Base-by-base conservation (phyloP, 2,888 invertebrate genomes). In the Sphaeridia pumilis region DNA sequence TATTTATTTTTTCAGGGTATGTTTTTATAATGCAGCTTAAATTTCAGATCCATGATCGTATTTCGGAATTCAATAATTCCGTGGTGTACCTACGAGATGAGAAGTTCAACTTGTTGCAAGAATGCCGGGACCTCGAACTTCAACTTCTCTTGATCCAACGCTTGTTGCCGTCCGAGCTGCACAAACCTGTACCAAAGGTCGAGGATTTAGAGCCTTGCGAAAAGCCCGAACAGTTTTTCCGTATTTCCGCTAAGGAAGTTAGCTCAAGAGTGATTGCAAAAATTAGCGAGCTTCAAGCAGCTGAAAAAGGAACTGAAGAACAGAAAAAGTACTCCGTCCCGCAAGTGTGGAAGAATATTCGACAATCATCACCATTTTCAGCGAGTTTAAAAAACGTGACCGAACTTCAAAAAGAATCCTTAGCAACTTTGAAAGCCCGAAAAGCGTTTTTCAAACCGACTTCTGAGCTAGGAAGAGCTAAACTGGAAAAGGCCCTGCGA, bases 151-250 rank as follows among this genome's bases (percentile, higher is more conserved):
- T 72, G 54, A 76, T 84, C 34, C 79, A 83, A 4, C 57, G 70
- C 0, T 80, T 80, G 65, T 72, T 84, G 59, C 78, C 81, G 0
- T 66, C 70, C 4, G 70, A 71, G 14, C 59, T 68, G 1, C 71
- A 75, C 0, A 77, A 78, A 0, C 52, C 67, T 0, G 60, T 76
- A 28, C 77, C 77, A 1, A 62, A 66, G 2, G 72, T 79, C 25
- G 74, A 76, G 57, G 67, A 73, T 2, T 61, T 75, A 1, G 79
- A 80, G 65, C 78, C 76, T 63, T 78, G 78, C 0, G 81, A 81
- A 49, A 53, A 52, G 7, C 62, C 61, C 4, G 64, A 64, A 36
- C 52, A 48, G 25, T 25, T 46, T 1, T 57, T 60, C 44, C 56
- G 60, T 5, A 59, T 64, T 10, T 55, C 58, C 0, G 20, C 35